A percentile compares a stretch with the other conserved stretches of the same genome.
These are phyloP conservation scores for Fukomys damarensis DNA, from an alignment of 2,113 vertebrate species.

Conservation along the genomic window DNA sequence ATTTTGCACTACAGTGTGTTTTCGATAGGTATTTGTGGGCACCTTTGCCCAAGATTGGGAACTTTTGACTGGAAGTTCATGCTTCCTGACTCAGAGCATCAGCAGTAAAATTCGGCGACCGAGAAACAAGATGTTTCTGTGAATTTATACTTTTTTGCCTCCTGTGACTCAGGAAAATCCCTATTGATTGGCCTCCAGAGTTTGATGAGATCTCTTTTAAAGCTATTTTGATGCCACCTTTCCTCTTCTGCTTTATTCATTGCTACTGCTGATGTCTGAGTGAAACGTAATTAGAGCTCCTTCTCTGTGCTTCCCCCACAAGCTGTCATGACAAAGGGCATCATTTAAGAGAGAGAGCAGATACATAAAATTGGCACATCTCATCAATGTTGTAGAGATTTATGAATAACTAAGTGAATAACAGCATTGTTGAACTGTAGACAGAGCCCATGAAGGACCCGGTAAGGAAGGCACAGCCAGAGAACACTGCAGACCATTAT, in stretches of 20 bases:
- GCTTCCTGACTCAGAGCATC: neutral
- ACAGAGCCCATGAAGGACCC: neutral
- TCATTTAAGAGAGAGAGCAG: conserved; percentile 28
- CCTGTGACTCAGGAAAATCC: neutral
- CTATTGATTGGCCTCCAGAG: neutral
- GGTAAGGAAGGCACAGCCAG: neutral
- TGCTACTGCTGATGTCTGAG: conserved; percentile 23
- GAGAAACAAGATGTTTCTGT: conserved; percentile 29
- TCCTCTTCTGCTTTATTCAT: conserved; percentile 57
- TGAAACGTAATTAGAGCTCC: conserved; percentile 59
- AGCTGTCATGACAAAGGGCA: conserved; percentile 27
- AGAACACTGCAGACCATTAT: fast-evolving
- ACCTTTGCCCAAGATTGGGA: neutral
- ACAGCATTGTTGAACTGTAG: neutral
- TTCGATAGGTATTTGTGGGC: neutral
- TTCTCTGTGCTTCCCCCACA: neutral
- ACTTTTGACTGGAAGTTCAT: neutral
- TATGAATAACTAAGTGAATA: conserved; percentile 55
- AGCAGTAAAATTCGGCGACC: neutral
- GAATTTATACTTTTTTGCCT: conserved; percentile 6
- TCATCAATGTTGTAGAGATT: neutral
- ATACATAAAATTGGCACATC: conserved; percentile 27
- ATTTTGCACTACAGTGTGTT: neutral
- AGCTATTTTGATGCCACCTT: neutral
- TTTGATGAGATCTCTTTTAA: conserved; percentile 3